Percentiles rank a stretch among this genome's conserved stretches.
Conservation (phyloP, 2,113 vertebrate species). For the Opisthocomus hoazin region DNA sequence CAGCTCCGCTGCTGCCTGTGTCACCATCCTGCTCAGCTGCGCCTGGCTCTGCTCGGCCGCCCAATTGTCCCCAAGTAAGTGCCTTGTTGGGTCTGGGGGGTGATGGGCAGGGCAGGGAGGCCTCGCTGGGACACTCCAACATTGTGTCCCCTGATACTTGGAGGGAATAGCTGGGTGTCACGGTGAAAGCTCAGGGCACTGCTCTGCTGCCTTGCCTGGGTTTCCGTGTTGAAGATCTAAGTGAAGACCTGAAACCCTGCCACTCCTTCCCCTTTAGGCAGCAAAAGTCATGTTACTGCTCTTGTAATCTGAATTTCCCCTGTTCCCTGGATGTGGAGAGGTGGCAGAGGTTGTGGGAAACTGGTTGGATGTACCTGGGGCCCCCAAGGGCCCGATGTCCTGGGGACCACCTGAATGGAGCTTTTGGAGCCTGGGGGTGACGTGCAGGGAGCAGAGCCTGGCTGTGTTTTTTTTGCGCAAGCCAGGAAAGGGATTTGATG, state of each 20-base stretch:
- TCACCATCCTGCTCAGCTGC: not conserved
- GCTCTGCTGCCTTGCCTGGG: not conserved
- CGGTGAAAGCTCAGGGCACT: accelerated
- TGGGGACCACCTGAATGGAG: not conserved
- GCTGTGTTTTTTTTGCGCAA: not conserved
- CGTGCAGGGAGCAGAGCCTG: accelerated
- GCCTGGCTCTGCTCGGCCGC: not conserved
- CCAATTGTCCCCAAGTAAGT: not conserved
- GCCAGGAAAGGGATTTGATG: not conserved
- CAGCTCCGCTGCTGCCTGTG: accelerated
- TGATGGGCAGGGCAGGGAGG: not conserved
- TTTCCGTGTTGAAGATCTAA: accelerated
- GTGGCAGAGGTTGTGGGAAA: not conserved
- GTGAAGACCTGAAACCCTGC: not conserved
- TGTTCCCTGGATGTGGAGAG: not conserved
- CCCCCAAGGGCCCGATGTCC: accelerated
- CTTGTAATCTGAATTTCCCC: accelerated
- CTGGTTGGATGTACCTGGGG: too few species aligned
- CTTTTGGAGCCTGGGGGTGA: not conserved
- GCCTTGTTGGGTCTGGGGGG: not conserved
- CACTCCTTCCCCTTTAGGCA: not conserved
- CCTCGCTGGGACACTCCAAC: accelerated
- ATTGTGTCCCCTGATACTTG: accelerated
- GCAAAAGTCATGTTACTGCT: not conserved
- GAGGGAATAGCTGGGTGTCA: not conserved